Conservation (phyloP, 2,797 vertebrate genomes). For the Streptopelia turtur region DNA sequence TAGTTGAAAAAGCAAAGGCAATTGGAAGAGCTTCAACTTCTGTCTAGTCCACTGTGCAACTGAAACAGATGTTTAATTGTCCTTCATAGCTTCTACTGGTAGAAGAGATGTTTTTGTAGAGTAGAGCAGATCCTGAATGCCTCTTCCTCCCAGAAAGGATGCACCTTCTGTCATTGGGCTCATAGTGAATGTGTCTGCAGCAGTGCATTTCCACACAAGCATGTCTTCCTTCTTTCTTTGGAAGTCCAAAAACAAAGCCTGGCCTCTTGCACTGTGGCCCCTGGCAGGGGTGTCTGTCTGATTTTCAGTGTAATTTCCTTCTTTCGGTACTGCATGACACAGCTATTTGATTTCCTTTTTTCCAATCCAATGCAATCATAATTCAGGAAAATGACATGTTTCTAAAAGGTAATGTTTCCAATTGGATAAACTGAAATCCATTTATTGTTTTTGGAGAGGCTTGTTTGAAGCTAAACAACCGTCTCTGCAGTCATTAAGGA, state of each 20-base stretch:
- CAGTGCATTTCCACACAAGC: not conserved
- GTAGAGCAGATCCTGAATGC: not conserved
- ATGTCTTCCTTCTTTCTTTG: not conserved
- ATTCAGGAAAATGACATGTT: not conserved
- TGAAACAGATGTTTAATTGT: not conserved
- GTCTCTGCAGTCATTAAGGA: not conserved
- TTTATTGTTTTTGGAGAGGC: not conserved
- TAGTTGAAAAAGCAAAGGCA: not conserved
- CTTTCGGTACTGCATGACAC: rapidly evolving
- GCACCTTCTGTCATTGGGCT: not conserved
- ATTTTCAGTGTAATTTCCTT: not conserved
- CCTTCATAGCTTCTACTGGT: not conserved
- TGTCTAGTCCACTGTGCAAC: not conserved
- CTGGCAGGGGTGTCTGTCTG: too few relatives aligned
- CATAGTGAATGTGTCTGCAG: not conserved
- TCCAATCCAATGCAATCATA: not conserved
- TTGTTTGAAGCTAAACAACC: not conserved
- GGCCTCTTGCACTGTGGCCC: not conserved
- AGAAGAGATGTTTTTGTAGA: not conserved
- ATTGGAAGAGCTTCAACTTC: not conserved
- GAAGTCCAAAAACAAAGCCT: not conserved
- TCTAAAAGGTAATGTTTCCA: not conserved
- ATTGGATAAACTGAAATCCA: not conserved
- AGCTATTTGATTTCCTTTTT: not conserved
- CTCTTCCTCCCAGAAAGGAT: not conserved